These are phyloP conservation scores for Acanthosepion pharaonis DNA, from an alignment of 2,888 invertebrate species.

Conservation along the genomic window DNA sequence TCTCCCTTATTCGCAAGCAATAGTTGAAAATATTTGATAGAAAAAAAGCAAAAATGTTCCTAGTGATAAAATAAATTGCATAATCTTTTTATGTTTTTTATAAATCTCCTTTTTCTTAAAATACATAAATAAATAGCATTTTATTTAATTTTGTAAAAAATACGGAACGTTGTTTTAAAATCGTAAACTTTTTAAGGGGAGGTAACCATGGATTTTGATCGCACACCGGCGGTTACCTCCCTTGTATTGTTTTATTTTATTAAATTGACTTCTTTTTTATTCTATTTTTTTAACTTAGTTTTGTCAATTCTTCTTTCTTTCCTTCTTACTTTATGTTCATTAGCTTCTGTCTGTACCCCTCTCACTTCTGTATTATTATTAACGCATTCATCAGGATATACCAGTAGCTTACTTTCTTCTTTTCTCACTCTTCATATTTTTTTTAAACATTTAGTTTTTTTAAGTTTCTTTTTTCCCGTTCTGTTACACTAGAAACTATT, in stretches of 20 bases:
- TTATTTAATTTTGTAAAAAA: not conserved
- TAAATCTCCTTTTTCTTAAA: not conserved
- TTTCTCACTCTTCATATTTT: not conserved
- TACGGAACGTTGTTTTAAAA: not conserved
- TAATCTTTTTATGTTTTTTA: not conserved
- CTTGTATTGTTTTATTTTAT: not conserved
- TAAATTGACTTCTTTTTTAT: not conserved
- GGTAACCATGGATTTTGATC: not conserved
- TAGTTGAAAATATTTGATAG: not conserved
- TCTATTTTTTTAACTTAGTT: not conserved
- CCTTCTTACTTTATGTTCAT: not conserved
- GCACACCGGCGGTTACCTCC: not conserved
- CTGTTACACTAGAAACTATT: not conserved
- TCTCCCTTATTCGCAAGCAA: not conserved
- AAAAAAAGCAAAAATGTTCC: not conserved
- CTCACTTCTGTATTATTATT: not conserved
- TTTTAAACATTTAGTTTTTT: not conserved
- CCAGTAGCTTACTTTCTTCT: not conserved
- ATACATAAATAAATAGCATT: not conserved
- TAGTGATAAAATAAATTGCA: not conserved
- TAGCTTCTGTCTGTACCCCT: not conserved
- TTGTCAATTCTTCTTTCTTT: not conserved
- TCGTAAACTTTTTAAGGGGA: not conserved
- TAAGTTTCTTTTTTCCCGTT: not conserved
- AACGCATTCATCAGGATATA: not conserved